These are phyloP conservation scores for Cerceris ruficornis DNA, from an alignment of 2,888 invertebrate genomes.

Conservation along the genomic window DNA sequence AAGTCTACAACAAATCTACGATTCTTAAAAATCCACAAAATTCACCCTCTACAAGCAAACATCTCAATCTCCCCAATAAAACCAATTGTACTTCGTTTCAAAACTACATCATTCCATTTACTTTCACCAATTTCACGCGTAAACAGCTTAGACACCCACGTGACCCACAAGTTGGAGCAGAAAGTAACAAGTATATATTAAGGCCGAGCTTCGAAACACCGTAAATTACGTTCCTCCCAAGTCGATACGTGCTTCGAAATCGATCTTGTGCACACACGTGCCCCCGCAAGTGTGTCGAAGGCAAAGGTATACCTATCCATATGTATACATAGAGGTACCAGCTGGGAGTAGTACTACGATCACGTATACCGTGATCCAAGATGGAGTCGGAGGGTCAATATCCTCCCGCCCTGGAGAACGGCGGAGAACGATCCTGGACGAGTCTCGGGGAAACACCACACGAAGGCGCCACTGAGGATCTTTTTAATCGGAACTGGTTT, in stretches of 20 bases:
- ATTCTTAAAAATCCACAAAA: no score
- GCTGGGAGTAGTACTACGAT: conserved; percentile 78
- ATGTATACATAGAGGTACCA: conserved; percentile 51
- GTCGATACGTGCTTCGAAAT: conserved; percentile 35
- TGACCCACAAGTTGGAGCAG: no score
- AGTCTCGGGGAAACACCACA: conserved; percentile 57
- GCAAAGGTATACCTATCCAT: conserved; percentile 12
- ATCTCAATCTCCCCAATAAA: no score
- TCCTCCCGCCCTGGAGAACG: conserved; percentile 78
- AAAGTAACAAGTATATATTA: no score
- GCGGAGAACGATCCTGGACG: conserved; percentile 72
- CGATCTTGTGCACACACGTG: background rate
- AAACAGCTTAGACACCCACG: no score
- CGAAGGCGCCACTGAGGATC: conserved; percentile 63
- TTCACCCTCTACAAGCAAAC: no score
- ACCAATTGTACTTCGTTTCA: no score
- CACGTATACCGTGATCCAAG: conserved; percentile 74
- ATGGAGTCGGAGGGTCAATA: conserved; percentile 81
- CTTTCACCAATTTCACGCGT: no score
- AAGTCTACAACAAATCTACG: no score
- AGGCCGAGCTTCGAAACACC: background rate
- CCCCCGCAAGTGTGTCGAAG: conserved; percentile 38
- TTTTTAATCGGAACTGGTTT: conserved; percentile 71
- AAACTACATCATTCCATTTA: no score
- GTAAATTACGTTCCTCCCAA: background rate